A percentile compares a stretch with the other conserved stretches of the same genome.
These are phyloP conservation scores for Cheilosia vernalis DNA, from an alignment of 2,888 invertebrate species.

Conservation along the genomic window DNA sequence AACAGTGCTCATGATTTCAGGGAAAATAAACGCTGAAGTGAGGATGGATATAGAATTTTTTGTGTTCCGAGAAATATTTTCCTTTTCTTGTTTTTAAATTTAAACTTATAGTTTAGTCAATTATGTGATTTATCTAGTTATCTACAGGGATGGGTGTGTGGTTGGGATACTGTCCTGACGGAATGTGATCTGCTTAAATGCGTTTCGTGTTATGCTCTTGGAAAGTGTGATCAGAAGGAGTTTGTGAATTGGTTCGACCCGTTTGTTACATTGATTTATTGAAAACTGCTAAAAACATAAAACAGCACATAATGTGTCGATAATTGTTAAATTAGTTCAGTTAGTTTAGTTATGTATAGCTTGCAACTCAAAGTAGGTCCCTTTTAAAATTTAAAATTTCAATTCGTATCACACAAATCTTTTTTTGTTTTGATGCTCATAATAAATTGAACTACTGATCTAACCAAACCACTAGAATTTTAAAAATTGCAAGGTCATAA, in stretches of 20 bases:
- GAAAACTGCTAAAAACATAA: not conserved
- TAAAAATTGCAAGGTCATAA: no score
- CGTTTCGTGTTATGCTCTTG: not conserved
- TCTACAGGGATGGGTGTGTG: not conserved
- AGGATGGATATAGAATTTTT: slow-evolving; percentile 21
- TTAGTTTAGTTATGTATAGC: no score
- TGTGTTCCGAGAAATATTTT: slow-evolving; percentile 7
- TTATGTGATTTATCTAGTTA: slow-evolving; percentile 5
- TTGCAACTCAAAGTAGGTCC: no score
- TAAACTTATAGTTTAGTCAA: slow-evolving; percentile 18
- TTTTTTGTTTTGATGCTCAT: no score
- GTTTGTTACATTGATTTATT: not conserved
- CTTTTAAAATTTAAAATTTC: no score
- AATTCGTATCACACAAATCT: no score
- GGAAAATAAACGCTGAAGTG: slow-evolving; percentile 21
- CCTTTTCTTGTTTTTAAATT: slow-evolving; percentile 22
- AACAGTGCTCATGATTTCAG: slow-evolving; percentile 4
- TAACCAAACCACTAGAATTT: no score
- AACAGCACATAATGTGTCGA: not conserved
- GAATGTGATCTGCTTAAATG: slow-evolving; percentile 25
- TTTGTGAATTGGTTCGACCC: not conserved
- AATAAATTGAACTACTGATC: no score
- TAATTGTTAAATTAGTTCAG: no score
- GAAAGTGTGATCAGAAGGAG: not conserved
- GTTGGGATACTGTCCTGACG: not conserved